Base-by-base conservation (phyloP, 2,888 invertebrate genomes). In the Aleiodes testaceus region DNA sequence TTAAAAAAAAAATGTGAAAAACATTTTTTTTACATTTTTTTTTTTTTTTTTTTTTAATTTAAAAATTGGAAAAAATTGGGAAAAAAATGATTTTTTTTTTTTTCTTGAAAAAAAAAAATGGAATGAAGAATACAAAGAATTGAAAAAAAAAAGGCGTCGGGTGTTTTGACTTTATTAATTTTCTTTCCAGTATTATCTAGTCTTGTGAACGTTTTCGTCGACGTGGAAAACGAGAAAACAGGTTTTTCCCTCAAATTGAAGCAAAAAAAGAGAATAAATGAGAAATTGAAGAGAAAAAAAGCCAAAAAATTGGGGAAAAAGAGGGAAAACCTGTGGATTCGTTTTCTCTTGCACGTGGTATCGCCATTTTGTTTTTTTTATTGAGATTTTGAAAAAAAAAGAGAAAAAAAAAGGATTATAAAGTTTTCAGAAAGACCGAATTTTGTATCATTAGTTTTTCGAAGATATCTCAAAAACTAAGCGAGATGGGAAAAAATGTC, bases 181-280 rank as follows among this genome's bases (percentile, higher is more conserved):
- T 83, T 82, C 82, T 83, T 85, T 86, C 85, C 87, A 87, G 87
- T 87, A 87, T 87, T 86, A 87, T 87, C 87, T 87, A 87, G 87
- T 87, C 87, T 78, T 77, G 78, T 76, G 79, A 79, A 76, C 75
- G 76, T 77, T 76, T n/a, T 77, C 75, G 74, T 78, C 76, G 74
- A 77, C 74, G 74, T 72, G 75, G 72, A 70, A 72, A 76, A 77
- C 74, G 72, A 36, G 36, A 44, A 69, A 36, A 42, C 22, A 49
- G 50, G 61, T 49, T 72, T n/a, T 70, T 68, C 47, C 67, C 59
- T 18, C 42, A 47, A 50, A 11, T 47, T 50, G 20, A 63, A 45
- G 16, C 16, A 30, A 53, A 63, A 22, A 55, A 4, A 36, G 45
- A 63, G 45, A 52, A 49, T 64, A 45, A 36, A 66, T 14, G 9